Base-by-base conservation (phyloP, 2,797 vertebrate genomes). In the Sarcoramphus papa region DNA sequence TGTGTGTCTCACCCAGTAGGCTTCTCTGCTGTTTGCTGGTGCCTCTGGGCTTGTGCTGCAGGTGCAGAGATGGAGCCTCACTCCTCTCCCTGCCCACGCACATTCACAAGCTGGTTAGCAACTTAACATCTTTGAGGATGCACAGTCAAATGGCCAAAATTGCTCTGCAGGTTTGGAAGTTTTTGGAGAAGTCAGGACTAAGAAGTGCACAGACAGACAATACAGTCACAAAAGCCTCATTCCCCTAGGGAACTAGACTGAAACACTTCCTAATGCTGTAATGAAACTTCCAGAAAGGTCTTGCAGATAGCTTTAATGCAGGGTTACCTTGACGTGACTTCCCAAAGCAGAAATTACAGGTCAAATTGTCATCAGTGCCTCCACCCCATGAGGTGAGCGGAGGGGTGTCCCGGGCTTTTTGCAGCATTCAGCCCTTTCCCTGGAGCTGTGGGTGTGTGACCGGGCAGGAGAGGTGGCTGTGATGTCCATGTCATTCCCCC, bases 311-410 rank as follows among this genome's bases (percentile, higher is more conserved):
- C 17, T 85, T 89, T 79, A 63, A 9, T 13, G 27, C 30, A 30
- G 35, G 5, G 5, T 31, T 78, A 60, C 14, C 12, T 11, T 24
- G 20, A 40, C 4, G 2, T 13, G 40, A 20, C 41, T 45, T 83
- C 14, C 45, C 4, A 59, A 76, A 47, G 31, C n/a, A 90, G 80
- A 85, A 95, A 83, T 74, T 60, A n/a, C 27, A 31, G 43, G 10
- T 12, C 22, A 77, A n/a, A 73, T 68, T 37, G 3, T 50, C 7
- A 47, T 19, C 7, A 9, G 13, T 21, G 18, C 30, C 8, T 64
- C 33, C 7, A 67, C 9, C 4, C 14, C 5, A 1, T 53, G 10
- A 62, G 15, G 25, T 1, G 47, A 88, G 16, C 1, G 0, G 15
- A 54, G 14, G 10, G 8, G 3, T 63, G n/a, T 12, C 24, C 31